Evolutionary conservation across 2,797 vertebrate species (phyloP), one percentile per base, ranked within the genome.

Genomic region (Helicolenus hilgendorfi): DNA sequence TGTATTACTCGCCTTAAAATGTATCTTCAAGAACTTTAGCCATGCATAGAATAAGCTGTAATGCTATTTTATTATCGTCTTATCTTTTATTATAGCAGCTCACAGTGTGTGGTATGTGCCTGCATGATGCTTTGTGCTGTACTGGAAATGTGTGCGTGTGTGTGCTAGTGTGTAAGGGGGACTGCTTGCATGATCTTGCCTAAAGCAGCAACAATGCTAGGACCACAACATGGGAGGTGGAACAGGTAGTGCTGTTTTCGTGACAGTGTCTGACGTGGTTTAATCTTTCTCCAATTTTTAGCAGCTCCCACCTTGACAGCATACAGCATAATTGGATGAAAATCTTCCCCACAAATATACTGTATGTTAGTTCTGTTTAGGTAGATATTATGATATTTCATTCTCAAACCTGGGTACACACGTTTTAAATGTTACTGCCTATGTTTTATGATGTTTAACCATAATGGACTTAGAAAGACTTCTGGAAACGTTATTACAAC

Each of bases 141-240:
- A 35, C 24, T 72, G 18, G 8, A 72, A n/a, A 11, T 14, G 36
- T 59, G 33, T 38, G 35, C n/a, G 62, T 58, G 20, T 56, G 60
- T 69, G n/a, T 55, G 10, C n/a, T 55, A 22, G 53, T 55, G 53
- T 55, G n/a, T 55, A 55, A 14, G 29, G 4, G 75, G 62, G 38
- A 3, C 33, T 73, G 22, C 24, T 75, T 78, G 60, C 53, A 69
- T 76, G 70, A 79, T 83, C 67, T 74, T 80, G 86, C 85, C 83
- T 71, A 20, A 11, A 79, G 84, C 87, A 60, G 22, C 76, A 78
- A 75, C 73, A 88, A 65, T 81, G 79, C 63, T 5, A 70, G 63
- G 69, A 77, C 72, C 72, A 83, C 75, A 80, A 62, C 68, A 87
- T 53, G 24, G 33, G 58, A 72, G 77, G 31, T 72, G 77, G 38